Evolutionary conservation across 1,140 invertebrate species (phyloP).

Genomic region (Temnothorax curvispinosus): DNA sequence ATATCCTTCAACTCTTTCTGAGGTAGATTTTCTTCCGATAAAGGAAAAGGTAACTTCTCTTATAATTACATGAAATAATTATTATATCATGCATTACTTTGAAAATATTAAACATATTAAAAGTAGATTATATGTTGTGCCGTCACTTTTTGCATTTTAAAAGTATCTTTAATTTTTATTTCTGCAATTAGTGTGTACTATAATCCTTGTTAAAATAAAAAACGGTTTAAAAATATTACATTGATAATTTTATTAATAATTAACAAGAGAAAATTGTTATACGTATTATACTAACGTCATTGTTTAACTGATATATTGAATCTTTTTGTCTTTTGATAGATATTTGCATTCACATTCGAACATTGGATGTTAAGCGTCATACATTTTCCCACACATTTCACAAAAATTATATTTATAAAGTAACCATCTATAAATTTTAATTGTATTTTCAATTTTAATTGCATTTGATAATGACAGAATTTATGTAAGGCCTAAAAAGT

Average conservation of each 20-base stretch:
- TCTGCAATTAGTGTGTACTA: neutral
- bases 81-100: neutral
- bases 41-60: neutral
- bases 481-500: neutral
- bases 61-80: neutral
- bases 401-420: neutral
- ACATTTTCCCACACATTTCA: neutral
- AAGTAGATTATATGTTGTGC: neutral
- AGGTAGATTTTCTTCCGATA: neutral
- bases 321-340: neutral
- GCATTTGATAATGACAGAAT: neutral
- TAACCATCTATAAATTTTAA: neutral
- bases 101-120: neutral
- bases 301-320: neutral
- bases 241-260: neutral
- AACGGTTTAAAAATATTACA: neutral
- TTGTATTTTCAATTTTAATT: conserved; percentile 8
- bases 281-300: neutral
- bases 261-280: neutral
- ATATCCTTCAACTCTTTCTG: conserved; percentile 19
- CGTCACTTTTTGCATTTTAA: neutral
- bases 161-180: neutral
- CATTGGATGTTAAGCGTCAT: neutral
- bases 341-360: neutral
- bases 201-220: neutral